Base-by-base conservation (phyloP, 2,888 invertebrate genomes). In the Aquatica leii region DNA sequence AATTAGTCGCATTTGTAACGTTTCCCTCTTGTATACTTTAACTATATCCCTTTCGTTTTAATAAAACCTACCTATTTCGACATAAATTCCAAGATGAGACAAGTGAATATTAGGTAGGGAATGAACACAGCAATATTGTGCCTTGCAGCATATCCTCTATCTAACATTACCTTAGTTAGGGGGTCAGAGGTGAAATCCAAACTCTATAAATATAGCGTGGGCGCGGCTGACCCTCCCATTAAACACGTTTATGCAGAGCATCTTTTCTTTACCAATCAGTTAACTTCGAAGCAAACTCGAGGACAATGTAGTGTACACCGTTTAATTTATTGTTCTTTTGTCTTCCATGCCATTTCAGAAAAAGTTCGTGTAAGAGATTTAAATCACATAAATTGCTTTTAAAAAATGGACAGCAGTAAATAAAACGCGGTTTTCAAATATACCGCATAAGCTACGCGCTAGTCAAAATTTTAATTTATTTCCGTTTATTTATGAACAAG, bases 101-200 rank as follows among this genome's bases (percentile, higher is more conserved):
- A 24, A 34, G 50, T 50, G 50, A 34, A 50, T 50, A 50, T 50
- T 50, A 34, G 6, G 50, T 18, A 46, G 46, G 46, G 46, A 46
- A 46, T 46, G 46, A 46, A 46, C 46, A 46, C 40, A 54, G 55
- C 59, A 64, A 64, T 59, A 59, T 56, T 56, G 40, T 57, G 40
- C 55, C 55, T 54, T 31, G 12, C 14, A 50, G 31, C 50, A 24
- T 34, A 12, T 31, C 50, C 50, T 50, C 15, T 9, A 14, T 50
- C 14, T 12, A 34, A n/a, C 9, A 31, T 24, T 50, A 50, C 60
- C 34, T 57, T 65, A 56, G 54, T 65, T 64, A 59, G 41, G 40
- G 48, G 65, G 65, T 65, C 65, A 65, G 56, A 65, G 65, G 65
- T 65, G 59, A 65, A 65, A 60, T 55, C 49, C 51, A 49, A 55